Conservation (phyloP, 2,797 vertebrate genomes). For the Eulemur rubriventer region DNA sequence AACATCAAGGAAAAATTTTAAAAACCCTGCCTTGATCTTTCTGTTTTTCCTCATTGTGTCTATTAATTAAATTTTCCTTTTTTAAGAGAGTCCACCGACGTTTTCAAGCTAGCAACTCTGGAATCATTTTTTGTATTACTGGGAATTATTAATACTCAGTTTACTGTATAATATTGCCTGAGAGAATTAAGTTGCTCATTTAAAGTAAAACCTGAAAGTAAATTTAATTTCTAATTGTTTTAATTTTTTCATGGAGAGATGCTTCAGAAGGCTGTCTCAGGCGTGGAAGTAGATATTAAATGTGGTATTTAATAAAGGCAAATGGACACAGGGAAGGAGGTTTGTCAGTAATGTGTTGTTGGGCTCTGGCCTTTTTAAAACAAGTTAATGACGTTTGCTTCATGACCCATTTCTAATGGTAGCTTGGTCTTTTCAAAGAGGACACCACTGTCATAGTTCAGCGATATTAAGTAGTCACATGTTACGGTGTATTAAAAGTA, state of each 20-base stretch:
- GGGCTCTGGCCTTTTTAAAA: slow-evolving; percentile 78
- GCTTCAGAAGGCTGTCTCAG: slow-evolving; percentile 51
- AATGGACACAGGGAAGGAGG: slow-evolving; percentile 70
- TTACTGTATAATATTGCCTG: neutral
- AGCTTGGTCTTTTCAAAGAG: slow-evolving; percentile 69
- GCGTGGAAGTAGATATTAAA: slow-evolving; percentile 68
- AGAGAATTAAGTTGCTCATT: neutral
- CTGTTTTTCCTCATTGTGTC: neutral
- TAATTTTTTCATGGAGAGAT: slow-evolving; percentile 39
- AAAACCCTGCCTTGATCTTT: neutral
- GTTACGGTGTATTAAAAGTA: slow-evolving; percentile 65
- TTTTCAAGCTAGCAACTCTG: neutral
- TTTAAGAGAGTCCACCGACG: neutral
- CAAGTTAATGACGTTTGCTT: slow-evolving; percentile 79
- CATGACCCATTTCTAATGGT: slow-evolving; percentile 78
- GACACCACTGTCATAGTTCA: slow-evolving; percentile 72
- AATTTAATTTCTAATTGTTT: slow-evolving; percentile 73
- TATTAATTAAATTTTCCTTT: slow-evolving; percentile 30
- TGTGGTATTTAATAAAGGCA: slow-evolving; percentile 81
- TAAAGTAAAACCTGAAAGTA: slow-evolving; percentile 42
- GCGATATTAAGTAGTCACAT: slow-evolving; percentile 59
- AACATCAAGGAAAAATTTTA: neutral
- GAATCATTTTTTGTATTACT: neutral
- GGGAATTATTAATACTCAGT: neutral
- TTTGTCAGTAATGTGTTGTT: slow-evolving; percentile 77